phyloP scores from a whole-genome alignment of 37 sponge, comb jelly and placozoan genomes.

The Diacarnus erythraeanus region DNA sequence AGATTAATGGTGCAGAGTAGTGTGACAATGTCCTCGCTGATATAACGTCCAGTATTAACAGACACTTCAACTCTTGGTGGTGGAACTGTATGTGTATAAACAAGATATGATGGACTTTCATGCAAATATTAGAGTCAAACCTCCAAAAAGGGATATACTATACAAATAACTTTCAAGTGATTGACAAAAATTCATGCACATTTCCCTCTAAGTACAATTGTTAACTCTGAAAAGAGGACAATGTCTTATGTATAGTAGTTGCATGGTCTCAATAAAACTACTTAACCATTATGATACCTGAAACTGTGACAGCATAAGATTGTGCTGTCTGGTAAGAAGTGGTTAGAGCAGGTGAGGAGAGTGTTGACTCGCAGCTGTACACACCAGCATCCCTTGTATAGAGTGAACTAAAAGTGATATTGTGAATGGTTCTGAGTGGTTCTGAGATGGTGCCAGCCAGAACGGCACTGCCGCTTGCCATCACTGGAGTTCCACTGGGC shows the following conservation, averaged over 20 bases:
- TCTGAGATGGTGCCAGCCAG: not conserved
- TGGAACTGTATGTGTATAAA: conserved; percentile 7
- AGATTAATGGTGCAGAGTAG: conserved; percentile 10
- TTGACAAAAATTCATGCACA: too few species aligned
- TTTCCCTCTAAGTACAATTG: too few species aligned
- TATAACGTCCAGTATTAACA: not conserved
- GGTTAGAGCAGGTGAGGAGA: conserved; percentile 10
- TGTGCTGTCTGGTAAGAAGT: not conserved
- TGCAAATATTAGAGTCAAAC: not conserved
- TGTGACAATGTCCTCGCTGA: not conserved
- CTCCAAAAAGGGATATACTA: too few species aligned
- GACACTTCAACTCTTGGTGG: conserved; percentile 3
- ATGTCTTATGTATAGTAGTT: too few species aligned
- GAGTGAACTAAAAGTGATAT: not conserved
- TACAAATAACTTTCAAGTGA: too few species aligned
- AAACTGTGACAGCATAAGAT: not conserved
- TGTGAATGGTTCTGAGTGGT: not conserved
- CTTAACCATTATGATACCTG: conserved; percentile 3
- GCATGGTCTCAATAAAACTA: too few species aligned
- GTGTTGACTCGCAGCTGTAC: not conserved
- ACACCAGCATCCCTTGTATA: conserved; percentile 7
- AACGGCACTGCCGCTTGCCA: not conserved
- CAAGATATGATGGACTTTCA: not conserved
- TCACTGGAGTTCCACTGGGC: not conserved
- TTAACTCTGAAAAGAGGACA: too few species aligned